These are phyloP conservation scores for Dendrolimus pini DNA, from an alignment of 2,888 invertebrate genomes.

Conservation along the genomic window DNA sequence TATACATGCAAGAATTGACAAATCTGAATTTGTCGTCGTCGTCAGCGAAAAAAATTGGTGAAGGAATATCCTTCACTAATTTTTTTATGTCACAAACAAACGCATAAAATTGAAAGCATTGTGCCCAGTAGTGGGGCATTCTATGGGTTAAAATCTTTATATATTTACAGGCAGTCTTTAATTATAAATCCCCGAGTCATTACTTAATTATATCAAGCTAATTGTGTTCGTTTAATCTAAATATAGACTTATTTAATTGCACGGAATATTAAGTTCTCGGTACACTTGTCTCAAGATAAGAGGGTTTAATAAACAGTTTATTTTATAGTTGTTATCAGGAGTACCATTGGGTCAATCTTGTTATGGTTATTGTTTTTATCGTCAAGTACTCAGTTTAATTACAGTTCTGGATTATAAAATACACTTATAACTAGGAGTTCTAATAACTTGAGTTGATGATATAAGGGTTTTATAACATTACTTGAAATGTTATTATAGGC, in stretches of 20 bases:
- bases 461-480: not conserved
- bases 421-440: conserved; percentile 8
- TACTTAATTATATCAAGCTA: not conserved
- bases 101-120: conserved; percentile 9
- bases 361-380: conserved; percentile 48
- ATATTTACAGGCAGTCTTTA: no score
- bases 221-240: not conserved
- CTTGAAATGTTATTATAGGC: not conserved
- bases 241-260: not conserved
- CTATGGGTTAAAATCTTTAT: no score
- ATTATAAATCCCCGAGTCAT: no score
- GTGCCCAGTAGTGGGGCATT: no score
- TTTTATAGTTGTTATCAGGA: conserved; percentile 45
- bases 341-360: conserved; percentile 43
- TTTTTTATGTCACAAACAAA: no score
- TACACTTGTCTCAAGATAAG: conserved; percentile 43
- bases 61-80: no score
- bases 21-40: no score
- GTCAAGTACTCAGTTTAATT: conserved; percentile 38
- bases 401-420: conserved; percentile 35
- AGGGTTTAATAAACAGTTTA: conserved; percentile 39
- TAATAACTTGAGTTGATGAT: not conserved
- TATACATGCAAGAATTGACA: no score
- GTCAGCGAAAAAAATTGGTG: no score
- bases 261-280: not conserved